phyloP scores from a whole-genome alignment of 2,113 vertebrate species.

The Xiphias gladius region DNA sequence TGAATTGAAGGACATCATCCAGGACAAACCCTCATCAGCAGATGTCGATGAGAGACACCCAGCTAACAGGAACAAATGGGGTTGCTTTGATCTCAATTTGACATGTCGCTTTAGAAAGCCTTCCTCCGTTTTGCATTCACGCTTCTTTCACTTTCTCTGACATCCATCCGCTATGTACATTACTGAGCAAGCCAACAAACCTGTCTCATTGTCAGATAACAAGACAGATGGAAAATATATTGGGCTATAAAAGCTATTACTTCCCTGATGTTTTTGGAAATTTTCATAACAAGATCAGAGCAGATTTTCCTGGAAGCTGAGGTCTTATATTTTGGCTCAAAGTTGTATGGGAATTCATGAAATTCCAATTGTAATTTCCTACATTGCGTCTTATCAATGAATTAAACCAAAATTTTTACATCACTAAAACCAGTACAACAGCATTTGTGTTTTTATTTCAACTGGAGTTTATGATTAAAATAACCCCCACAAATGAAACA shows the following conservation, averaged over 20 bases:
- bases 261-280: not conserved
- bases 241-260: conserved; percentile 7
- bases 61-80: conserved; percentile 72
- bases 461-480: not conserved
- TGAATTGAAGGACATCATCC: conserved; percentile 80
- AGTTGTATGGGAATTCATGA: not conserved
- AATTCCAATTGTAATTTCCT: conserved; percentile 6
- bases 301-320: not conserved
- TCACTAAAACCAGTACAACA: not conserved
- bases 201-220: conserved; percentile 43
- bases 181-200: conserved; percentile 27
- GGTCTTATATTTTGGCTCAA: not conserved
- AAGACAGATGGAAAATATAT: conserved; percentile 39
- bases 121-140: conserved; percentile 35
- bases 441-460: not conserved
- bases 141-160: conserved; percentile 23
- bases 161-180: conserved; percentile 24
- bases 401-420: not conserved
- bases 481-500: not conserved
- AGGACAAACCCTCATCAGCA: conserved; percentile 80
- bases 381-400: not conserved
- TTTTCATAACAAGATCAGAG: conserved; percentile 3
- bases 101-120: conserved; percentile 54
- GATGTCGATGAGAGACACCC: conserved; percentile 69
- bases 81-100: conserved; percentile 62